Conservation (phyloP, 2,797 vertebrate genomes). For the Cuculus canorus region DNA sequence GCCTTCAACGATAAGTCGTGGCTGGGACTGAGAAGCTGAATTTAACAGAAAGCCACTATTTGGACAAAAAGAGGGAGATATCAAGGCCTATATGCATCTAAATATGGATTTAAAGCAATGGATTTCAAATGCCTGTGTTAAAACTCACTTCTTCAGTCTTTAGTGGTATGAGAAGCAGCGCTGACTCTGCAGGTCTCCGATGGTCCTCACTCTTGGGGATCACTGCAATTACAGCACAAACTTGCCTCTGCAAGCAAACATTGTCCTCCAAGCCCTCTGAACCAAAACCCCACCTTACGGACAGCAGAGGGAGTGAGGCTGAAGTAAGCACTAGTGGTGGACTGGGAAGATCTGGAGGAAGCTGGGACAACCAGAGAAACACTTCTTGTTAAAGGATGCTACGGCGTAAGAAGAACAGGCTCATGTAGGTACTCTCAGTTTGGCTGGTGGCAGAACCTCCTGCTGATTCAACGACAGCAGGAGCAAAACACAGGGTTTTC, state of each 20-base stretch:
- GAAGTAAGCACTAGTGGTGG: background rate
- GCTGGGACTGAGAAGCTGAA: background rate
- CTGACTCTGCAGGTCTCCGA: background rate
- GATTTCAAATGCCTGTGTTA: background rate
- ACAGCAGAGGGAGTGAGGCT: background rate
- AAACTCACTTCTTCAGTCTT: background rate
- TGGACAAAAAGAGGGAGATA: background rate
- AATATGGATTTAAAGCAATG: background rate
- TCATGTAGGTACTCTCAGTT: background rate
- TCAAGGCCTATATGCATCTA: background rate
- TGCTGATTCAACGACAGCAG: background rate
- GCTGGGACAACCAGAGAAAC: background rate
- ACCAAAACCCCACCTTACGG: background rate
- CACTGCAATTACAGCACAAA: background rate
- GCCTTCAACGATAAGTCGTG: background rate
- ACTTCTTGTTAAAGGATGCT: background rate
- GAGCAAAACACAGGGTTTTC: background rate
- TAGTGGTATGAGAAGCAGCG: background rate
- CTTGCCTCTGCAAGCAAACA: background rate
- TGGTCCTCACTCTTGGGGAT: background rate
- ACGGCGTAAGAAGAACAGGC: background rate
- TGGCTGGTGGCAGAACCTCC: background rate
- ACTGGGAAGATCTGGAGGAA: background rate
- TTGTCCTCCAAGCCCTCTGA: background rate
- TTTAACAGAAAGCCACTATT: background rate